phyloP scores from a whole-genome alignment of 2,797 vertebrate species.

The Molothrus ater region DNA sequence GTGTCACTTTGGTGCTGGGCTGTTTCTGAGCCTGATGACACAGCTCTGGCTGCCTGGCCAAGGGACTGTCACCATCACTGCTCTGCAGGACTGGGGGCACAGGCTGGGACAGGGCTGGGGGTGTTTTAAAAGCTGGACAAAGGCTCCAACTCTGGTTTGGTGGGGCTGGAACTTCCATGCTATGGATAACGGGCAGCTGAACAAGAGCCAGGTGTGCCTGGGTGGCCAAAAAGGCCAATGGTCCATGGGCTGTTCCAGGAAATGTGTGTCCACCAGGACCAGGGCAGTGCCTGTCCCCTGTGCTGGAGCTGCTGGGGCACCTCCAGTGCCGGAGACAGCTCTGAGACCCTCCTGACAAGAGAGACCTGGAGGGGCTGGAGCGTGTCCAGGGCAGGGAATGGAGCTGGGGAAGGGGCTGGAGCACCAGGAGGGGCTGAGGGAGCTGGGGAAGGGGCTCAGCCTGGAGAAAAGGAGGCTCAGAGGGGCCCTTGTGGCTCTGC shows the following conservation, averaged over 20 bases:
- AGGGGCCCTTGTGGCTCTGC: background rate
- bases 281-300: background rate
- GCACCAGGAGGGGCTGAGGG: background rate
- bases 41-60: background rate
- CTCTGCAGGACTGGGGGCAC: background rate
- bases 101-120: background rate
- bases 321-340: background rate
- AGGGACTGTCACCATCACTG: background rate
- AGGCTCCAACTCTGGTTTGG: rapidly evolving
- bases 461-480: background rate
- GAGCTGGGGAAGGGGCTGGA: background rate
- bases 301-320: background rate
- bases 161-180: background rate
- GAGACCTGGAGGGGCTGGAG: background rate
- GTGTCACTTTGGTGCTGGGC: background rate
- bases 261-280: background rate
- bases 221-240: background rate
- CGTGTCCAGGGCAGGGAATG: rapidly evolving
- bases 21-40: background rate
- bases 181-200: background rate
- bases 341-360: background rate
- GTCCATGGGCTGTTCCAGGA: background rate
- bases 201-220: background rate
- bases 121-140: background rate
- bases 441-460: background rate